Percentiles rank a stretch among this genome's conserved stretches.
Evolutionary conservation across 2,113 vertebrate species (phyloP).

Genomic region (Microcebus ravelobensis): DNA sequence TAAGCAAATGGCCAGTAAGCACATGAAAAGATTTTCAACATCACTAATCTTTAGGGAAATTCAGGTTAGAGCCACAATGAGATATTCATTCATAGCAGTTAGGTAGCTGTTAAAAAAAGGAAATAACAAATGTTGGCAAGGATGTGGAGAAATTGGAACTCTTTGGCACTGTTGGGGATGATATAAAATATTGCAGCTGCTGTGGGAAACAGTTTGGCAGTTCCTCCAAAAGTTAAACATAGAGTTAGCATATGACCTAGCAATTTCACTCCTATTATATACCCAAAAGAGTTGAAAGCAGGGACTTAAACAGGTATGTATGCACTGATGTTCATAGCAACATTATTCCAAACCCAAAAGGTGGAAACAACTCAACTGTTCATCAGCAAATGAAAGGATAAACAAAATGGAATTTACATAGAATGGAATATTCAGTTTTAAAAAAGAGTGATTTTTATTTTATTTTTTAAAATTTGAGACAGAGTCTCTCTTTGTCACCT

Average conservation of each 20-base stretch:
- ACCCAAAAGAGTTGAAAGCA: not conserved
- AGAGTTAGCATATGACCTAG: not conserved
- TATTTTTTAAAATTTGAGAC: too few relatives aligned
- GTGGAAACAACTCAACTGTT: not conserved
- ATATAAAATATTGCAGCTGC: not conserved
- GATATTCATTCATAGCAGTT: not conserved
- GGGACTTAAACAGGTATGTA: not conserved
- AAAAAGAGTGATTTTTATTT: not conserved
- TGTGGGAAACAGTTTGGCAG: not conserved
- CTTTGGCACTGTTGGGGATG: not conserved
- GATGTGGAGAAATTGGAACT: not conserved
- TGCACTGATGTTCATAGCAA: not conserved
- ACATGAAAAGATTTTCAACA: not conserved
- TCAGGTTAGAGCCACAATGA: not conserved
- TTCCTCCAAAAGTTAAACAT: not conserved
- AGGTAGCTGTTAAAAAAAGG: not conserved
- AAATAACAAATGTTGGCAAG: not conserved
- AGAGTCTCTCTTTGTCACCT: too few relatives aligned
- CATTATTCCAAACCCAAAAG: not conserved
- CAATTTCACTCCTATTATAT: not conserved
- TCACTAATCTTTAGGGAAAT: not conserved
- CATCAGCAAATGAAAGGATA: not conserved
- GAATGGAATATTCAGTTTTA: not conserved
- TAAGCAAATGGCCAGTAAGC: not conserved
- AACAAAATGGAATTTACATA: not conserved